Evolutionary conservation across 2,797 vertebrate genomes (phyloP).

Genomic region (Atherinosoma microstoma): DNA sequence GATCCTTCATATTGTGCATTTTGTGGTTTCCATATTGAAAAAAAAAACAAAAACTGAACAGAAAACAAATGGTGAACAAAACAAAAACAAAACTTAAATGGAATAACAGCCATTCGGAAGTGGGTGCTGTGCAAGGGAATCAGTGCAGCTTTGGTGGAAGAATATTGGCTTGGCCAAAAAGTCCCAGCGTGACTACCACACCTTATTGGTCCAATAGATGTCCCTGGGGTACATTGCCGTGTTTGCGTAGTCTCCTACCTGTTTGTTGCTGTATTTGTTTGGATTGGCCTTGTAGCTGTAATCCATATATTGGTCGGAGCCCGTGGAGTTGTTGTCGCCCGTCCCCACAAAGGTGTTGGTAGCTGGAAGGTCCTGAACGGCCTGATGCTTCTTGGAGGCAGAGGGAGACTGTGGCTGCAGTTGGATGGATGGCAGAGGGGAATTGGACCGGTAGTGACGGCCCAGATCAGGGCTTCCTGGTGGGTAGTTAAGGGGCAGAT

Average conservation of each 20-base stretch:
- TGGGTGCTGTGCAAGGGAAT: conserved; percentile 58
- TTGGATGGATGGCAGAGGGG: conserved; percentile 95
- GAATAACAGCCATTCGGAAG: conserved; percentile 33
- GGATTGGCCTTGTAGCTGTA: conserved; percentile 99
- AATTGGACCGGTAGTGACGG: conserved; percentile 98
- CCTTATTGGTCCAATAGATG: conserved; percentile 92
- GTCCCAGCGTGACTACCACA: conserved; percentile 89
- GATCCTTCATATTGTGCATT: conserved; percentile 63
- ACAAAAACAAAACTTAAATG: conserved; percentile 48
- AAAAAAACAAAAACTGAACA: conserved; percentile 54
- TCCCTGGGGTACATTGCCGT: conserved; percentile 86
- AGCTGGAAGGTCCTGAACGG: conserved; percentile 97
- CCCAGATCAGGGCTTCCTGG: conserved; percentile 96
- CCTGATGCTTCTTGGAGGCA: conserved; percentile 99
- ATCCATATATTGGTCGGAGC: conserved; percentile 99
- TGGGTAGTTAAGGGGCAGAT: conserved; percentile 95
- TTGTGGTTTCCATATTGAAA: conserved; percentile 56
- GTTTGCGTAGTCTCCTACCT: conserved; percentile 98
- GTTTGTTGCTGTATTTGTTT: conserved; percentile 99
- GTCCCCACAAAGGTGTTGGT: conserved; percentile 99
- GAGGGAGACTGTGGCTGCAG: conserved; percentile 98
- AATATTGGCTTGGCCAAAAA: conserved; percentile 47
- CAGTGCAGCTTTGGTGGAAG: conserved; percentile 78
- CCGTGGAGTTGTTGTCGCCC: conserved; percentile 97
- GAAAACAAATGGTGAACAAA: conserved; percentile 61